Percentiles rank a stretch among this genome's conserved stretches.
Conservation (phyloP, 2,797 vertebrate genomes). For the Odontamblyopus lacepedii region DNA sequence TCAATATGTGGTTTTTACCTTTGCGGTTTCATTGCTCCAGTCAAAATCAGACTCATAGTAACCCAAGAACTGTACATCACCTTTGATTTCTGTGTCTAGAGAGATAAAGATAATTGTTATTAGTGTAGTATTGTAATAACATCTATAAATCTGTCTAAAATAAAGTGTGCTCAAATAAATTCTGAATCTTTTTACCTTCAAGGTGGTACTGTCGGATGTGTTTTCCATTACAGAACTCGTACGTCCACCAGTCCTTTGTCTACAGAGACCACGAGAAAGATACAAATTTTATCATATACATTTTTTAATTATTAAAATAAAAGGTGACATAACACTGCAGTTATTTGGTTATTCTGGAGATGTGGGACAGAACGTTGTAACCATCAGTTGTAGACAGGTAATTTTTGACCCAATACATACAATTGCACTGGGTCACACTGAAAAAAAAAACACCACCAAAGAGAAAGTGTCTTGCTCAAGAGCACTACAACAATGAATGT, state of each 20-base stretch:
- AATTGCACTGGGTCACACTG: too few species aligned
- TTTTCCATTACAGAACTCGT: constrained; percentile 92
- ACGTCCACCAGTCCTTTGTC: constrained; percentile 99
- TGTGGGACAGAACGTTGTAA: too few species aligned
- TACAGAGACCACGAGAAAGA: constrained; percentile 53
- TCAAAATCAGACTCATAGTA: constrained; percentile 92
- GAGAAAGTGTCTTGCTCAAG: too few species aligned
- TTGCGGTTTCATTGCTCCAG: constrained; percentile 91
- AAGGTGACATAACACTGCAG: too few species aligned
- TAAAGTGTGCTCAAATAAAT: not conserved
- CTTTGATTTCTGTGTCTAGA: constrained; percentile 92
- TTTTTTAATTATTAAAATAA: not conserved
- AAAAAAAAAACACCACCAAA: too few species aligned
- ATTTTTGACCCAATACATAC: too few species aligned
- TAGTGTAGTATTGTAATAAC: not conserved
- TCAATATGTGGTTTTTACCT: constrained; percentile 73
- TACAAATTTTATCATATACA: not conserved
- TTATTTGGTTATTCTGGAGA: too few species aligned
- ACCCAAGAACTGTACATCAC: constrained; percentile 88
- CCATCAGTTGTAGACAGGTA: too few species aligned
- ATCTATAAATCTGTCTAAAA: not conserved
- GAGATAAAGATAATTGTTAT: constrained; percentile 19
- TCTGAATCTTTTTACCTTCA: constrained; percentile 79
- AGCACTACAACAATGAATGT: too few species aligned
- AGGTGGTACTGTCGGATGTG: constrained; percentile 94